Base-by-base conservation (phyloP, 2,888 invertebrate genomes). In the Drosophila hamatofila region DNA sequence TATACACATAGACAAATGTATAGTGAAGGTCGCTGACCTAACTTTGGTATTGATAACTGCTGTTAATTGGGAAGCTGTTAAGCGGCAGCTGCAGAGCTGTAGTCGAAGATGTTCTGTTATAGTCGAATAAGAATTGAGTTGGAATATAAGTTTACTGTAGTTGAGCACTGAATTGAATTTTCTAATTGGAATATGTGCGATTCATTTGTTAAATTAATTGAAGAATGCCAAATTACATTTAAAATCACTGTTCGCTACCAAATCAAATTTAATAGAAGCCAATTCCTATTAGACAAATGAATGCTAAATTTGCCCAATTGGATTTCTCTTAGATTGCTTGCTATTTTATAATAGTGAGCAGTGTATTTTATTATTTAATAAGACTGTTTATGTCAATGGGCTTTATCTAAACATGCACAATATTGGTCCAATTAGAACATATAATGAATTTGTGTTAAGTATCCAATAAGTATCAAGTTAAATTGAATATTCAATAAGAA, bases 21-120 rank as follows among this genome's bases (percentile, higher is more conserved):
- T 46, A 33, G 52, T 46, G 51, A 67, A 67, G 57, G 67, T 69
- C 51, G 58, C 49, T 49, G 49, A 68, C 58, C 70, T n/a, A 69
- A 68, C 42, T 56, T 68, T 23, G 23, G 12, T 30, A 6, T 30
- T 51, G 35, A 16, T 18, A 51, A 58, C 35, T 16, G 44, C 44
- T 48, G 8, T 35, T 25, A 46, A 23, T 16, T 25, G 23, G 23
- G 3, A 12, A 35, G 21, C 42, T 56, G 42, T 33, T 42, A 42
- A 42, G 6, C 3, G 25, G n/a, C 25, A 39, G 18, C 4, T 11
- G 14, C 21, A 52, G 18, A 35, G 23, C 21, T 16, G 16, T 9
- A 16, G 14, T 4, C 14, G n/a, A 9, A 42, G 21, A 7, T 6
- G 0, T 6, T 35, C 23, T 33, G 18, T 8, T 30, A 27, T 18